Evolutionary conservation across 2,888 invertebrate genomes (phyloP).

Genomic region (Hypolimnas misippus): DNA sequence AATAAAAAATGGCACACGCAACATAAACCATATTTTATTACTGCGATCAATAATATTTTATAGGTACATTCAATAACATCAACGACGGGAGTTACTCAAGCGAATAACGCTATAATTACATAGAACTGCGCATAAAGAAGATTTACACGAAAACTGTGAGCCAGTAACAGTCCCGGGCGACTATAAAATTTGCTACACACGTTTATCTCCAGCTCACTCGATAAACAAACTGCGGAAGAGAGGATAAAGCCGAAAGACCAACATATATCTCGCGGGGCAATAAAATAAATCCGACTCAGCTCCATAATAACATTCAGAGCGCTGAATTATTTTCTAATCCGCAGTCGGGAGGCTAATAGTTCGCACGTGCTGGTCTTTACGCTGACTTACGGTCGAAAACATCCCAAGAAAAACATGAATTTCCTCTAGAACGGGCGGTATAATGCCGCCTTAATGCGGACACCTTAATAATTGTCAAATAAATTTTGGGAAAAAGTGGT

Average conservation of each 20-base stretch:
- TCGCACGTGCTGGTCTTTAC: constrained; percentile 78
- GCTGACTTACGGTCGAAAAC: constrained; percentile 76
- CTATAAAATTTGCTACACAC: constrained; percentile 73
- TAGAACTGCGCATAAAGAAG: constrained; percentile 70
- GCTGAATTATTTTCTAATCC: constrained; percentile 84
- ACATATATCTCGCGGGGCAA: constrained; percentile 74
- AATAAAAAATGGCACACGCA: constrained; percentile 60
- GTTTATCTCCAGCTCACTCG: constrained; percentile 64
- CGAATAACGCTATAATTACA: constrained; percentile 80
- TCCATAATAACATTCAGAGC: constrained; percentile 81
- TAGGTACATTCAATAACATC: constrained; percentile 79
- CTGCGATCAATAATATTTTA: constrained; percentile 79
- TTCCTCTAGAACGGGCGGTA: constrained; percentile 64
- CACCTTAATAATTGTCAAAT: constrained; percentile 83
- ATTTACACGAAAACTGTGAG: constrained; percentile 67
- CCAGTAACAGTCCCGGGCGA: constrained; percentile 54
- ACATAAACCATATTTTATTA: constrained; percentile 77
- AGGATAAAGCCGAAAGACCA: constrained; percentile 76
- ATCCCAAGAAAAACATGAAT: constrained; percentile 82
- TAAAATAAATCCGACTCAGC: constrained; percentile 80
- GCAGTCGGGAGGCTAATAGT: constrained; percentile 79
- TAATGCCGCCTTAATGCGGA: constrained; percentile 79
- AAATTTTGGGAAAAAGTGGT: constrained; percentile 74
- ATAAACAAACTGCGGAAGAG: constrained; percentile 76
- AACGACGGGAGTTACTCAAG: constrained; percentile 68